Evolutionary conservation across 2,797 vertebrate genomes (phyloP).

Genomic region (Sternotherus odoratus): DNA sequence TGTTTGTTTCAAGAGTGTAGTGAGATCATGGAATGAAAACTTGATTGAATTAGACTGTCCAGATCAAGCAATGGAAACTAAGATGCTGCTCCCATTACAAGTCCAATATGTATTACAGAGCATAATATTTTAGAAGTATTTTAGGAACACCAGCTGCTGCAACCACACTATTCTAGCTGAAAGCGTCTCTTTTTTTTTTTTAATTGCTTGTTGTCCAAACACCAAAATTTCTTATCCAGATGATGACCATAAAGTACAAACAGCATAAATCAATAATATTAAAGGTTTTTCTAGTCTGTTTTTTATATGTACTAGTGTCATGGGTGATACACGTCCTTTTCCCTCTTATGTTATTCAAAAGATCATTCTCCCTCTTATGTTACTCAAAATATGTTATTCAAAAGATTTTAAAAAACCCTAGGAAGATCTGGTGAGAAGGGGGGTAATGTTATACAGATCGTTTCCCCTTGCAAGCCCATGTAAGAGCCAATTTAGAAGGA

Average conservation of each 20-base stretch:
- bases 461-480: neutral
- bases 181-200: too few relatives aligned
- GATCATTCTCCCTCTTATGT: too few relatives aligned
- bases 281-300: neutral
- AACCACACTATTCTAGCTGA: neutral
- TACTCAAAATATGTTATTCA: too few relatives aligned
- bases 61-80: neutral
- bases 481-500: neutral
- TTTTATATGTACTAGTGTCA: neutral
- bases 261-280: neutral
- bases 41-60: constrained; percentile 1
- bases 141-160: neutral
- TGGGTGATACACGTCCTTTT: neutral
- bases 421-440: neutral
- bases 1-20: neutral
- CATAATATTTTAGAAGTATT: neutral
- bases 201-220: neutral
- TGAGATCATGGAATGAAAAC: neutral
- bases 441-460: neutral
- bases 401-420: neutral
- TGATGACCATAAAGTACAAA: neutral
- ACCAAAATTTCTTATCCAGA: neutral
- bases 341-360: neutral
- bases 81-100: neutral
- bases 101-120: neutral